Percentiles rank a stretch among this genome's conserved stretches.
These are phyloP conservation scores for Copidosoma aretas DNA, from an alignment of 2,888 invertebrate species.

Conservation along the genomic window DNA sequence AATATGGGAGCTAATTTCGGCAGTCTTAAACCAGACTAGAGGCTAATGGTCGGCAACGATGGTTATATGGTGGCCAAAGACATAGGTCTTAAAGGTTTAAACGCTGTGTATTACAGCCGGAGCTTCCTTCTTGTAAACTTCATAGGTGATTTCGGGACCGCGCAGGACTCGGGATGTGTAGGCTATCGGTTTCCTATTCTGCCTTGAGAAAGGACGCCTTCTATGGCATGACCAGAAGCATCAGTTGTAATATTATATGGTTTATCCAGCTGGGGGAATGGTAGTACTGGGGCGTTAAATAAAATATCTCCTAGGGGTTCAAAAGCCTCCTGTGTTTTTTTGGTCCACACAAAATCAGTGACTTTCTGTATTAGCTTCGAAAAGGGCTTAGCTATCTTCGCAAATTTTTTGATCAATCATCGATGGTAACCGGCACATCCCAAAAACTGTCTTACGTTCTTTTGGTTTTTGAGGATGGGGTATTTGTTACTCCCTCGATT, in stretches of 20 bases:
- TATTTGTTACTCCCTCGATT: background rate
- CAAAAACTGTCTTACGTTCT: background rate
- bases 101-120: too few species aligned
- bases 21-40: constrained; percentile 24
- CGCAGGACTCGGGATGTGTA: background rate
- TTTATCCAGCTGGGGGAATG: too few species aligned
- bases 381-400: background rate
- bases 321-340: background rate
- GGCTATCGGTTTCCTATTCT: background rate
- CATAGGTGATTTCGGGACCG: too few species aligned
- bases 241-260: too few species aligned
- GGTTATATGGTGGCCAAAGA: too few species aligned
- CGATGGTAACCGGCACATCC: background rate
- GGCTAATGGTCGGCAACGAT: constrained; percentile 27
- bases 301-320: background rate
- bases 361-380: background rate
- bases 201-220: background rate
- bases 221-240: background rate
- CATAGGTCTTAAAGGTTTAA: too few species aligned
- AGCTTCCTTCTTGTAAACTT: too few species aligned
- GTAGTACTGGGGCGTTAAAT: background rate
- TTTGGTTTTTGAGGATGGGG: background rate
- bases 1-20: constrained; percentile 10
- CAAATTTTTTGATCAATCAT: background rate
- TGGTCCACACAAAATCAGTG: background rate